Evolutionary conservation across 2,797 vertebrate genomes (phyloP).

Genomic region (Margarornis squamiger): DNA sequence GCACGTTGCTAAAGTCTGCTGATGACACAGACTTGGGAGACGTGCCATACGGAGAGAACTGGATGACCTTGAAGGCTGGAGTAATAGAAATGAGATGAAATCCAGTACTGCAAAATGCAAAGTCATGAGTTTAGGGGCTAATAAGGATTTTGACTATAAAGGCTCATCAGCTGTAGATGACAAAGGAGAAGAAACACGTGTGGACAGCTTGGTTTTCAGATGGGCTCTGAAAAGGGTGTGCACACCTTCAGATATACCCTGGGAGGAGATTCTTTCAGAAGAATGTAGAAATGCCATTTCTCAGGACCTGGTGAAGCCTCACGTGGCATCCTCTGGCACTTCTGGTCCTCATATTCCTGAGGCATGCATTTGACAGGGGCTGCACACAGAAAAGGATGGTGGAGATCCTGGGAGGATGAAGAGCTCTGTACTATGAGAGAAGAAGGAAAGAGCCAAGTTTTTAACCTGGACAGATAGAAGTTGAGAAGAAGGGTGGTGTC

Average conservation of each 20-base stretch:
- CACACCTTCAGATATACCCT: neutral
- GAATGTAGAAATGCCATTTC: neutral
- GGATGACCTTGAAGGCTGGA: slow-evolving; percentile 28
- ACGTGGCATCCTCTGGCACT: neutral
- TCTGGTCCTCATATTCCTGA: neutral
- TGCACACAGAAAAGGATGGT: neutral
- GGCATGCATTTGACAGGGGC: neutral
- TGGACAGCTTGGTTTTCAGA: neutral
- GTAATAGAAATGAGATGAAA: slow-evolving; percentile 33
- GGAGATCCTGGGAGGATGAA: neutral
- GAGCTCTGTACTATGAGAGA: neutral
- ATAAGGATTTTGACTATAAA: neutral
- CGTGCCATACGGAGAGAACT: neutral
- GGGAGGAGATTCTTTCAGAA: neutral
- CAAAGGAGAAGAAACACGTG: neutral
- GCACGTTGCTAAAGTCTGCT: slow-evolving; percentile 16
- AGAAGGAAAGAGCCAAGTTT: neutral
- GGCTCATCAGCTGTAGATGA: neutral
- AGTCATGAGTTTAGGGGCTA: neutral
- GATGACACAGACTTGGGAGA: slow-evolving; percentile 56
- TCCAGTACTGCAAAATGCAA: neutral
- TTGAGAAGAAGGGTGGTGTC: neutral
- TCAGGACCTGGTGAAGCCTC: neutral
- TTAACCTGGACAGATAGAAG: neutral
- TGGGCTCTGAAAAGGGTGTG: neutral